Conservation (phyloP, 2,888 invertebrate species). For the Amphimallon solstitiale region DNA sequence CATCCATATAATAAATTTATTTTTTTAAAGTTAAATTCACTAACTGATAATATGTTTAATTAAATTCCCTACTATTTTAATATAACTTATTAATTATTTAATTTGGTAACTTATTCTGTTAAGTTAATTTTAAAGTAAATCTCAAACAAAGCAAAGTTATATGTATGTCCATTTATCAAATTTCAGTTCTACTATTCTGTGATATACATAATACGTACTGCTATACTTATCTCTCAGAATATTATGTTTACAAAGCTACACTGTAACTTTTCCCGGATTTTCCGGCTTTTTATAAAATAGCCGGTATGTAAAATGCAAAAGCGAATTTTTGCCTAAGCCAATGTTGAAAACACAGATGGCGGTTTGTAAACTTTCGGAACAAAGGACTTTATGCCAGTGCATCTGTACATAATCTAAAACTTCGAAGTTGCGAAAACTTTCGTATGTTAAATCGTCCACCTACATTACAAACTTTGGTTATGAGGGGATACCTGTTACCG, state of each 20-base stretch:
- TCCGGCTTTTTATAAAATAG: background rate
- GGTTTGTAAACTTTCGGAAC: slow-evolving; percentile 1
- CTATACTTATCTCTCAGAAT: background rate
- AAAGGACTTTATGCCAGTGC: slow-evolving; percentile 9
- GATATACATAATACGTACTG: background rate
- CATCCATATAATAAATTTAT: no score
- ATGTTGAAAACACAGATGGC: slow-evolving; percentile 19
- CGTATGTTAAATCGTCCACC: slow-evolving; percentile 31
- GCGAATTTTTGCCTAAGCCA: background rate
- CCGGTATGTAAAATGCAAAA: background rate
- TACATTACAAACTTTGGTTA: slow-evolving; percentile 28
- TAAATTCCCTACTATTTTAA: no score
- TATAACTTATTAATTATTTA: no score
- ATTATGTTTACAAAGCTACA: background rate
- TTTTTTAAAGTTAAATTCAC: no score
- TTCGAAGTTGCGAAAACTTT: slow-evolving; percentile 12
- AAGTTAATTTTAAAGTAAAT: no score
- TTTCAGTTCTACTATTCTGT: background rate
- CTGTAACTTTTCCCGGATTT: background rate
- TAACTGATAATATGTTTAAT: no score
- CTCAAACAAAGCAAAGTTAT: no score
- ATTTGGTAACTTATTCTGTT: no score
- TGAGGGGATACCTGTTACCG: slow-evolving; percentile 18
- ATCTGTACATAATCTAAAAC: slow-evolving; percentile 25
- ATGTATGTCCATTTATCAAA: background rate